Base-by-base conservation (phyloP, 1,140 invertebrate genomes). In the Samia ricini region DNA sequence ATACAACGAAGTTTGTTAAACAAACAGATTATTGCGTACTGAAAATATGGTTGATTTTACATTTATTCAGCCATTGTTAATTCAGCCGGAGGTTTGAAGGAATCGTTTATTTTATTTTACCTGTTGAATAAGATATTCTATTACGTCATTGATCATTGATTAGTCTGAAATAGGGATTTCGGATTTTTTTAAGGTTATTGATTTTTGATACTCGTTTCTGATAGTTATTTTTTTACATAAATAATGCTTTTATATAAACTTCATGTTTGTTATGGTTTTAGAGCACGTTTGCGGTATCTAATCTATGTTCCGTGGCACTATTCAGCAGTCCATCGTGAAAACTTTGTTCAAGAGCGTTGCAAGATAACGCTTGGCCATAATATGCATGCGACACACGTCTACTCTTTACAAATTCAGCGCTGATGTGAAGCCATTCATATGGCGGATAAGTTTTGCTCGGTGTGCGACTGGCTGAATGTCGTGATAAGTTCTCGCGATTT, bases 361-460 rank as follows among this genome's bases (percentile, higher is more conserved):
- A 74, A 85, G 83, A 88, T 88, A 85, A 85, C 79, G 79, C 69
- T 66, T 71, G 69, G 76, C 65, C 70, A 42, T 42, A n/a, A 75
- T 70, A 71, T 77, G 76, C 76, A 85, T 81, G 78, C 81, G 68
- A 67, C 68, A 73, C 84, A 86, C 84, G 86, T 86, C 79, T 68
- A 84, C 83, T 83, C 83, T 86, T 87, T 84, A 87, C 84, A 87
- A 85, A 89, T 86, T 88, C 83, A 76, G 64, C 69, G 68, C 72
- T 81, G 79, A 83, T 79, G 75, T 77, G 79, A 72, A 76, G 70
- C 79, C 74, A 83, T 85, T 83, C 80, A 86, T 74, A 71, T 66
- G 69, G 76, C 76, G 80, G 77, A 77, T 80, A 87, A 89, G 86
- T 89, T 87, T 81, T 69, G 72, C 70, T 64, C 72, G 56, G 69